Percentiles rank a stretch among this genome's conserved stretches.
These are phyloP conservation scores for Leguminivora glycinivorella DNA, from an alignment of 1,140 invertebrate genomes.

Conservation along the genomic window DNA sequence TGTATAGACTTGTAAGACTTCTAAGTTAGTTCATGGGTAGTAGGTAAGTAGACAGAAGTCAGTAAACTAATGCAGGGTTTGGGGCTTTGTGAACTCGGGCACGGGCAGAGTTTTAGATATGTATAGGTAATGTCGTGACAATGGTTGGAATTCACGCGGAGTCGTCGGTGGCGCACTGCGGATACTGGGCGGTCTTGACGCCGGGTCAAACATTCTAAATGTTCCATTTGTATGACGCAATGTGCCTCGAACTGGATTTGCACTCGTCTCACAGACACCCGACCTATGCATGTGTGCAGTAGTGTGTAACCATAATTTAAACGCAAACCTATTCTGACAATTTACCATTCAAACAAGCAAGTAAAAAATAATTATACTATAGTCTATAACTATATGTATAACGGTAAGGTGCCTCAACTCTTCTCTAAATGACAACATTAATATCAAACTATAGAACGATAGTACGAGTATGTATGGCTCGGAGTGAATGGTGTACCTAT, in stretches of 20 bases:
- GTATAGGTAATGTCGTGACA: constrained; percentile 59
- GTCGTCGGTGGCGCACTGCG: constrained; percentile 51
- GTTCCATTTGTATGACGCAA: constrained; percentile 69
- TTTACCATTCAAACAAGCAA: neutral
- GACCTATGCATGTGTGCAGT: constrained; percentile 38
- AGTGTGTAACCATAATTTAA: constrained; percentile 32
- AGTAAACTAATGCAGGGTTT: constrained; percentile 15
- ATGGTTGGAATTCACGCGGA: constrained; percentile 68
- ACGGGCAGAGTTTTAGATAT: constrained; percentile 11
- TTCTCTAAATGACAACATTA: neutral
- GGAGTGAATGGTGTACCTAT: no score
- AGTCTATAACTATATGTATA: no score
- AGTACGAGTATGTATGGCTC: no score
- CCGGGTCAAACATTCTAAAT: constrained; percentile 74
- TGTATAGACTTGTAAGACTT: no score
- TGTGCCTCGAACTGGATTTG: constrained; percentile 67
- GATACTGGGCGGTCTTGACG: constrained; percentile 42
- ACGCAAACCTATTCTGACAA: constrained; percentile 32
- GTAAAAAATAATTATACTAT: neutral
- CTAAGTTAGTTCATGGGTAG: constrained; percentile 33
- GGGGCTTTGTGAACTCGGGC: neutral
- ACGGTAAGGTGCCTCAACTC: neutral
- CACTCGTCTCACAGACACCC: constrained; percentile 66
- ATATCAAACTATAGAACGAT: neutral
- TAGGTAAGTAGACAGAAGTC: constrained; percentile 26